phyloP scores from a whole-genome alignment of 1,140 invertebrate genomes.

The Eriosoma lanigerum region DNA sequence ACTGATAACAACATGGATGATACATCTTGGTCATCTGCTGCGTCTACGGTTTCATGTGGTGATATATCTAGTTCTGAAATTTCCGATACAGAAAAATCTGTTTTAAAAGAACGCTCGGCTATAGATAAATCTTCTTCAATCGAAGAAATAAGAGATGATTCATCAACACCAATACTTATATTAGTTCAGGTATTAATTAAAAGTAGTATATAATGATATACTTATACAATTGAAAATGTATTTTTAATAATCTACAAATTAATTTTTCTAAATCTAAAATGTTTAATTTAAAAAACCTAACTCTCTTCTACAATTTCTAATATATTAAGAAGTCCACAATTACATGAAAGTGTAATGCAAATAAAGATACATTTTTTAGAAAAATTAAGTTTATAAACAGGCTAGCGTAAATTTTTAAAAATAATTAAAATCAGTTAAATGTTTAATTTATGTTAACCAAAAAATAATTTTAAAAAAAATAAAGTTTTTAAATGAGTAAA shows the following conservation, averaged over 20 bases:
- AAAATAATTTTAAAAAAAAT: too few species aligned
- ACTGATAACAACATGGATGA: conserved; percentile 11
- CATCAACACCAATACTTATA: conserved; percentile 18
- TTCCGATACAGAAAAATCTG: conserved; percentile 18
- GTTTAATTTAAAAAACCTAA: neutral
- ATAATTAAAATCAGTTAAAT: too few species aligned
- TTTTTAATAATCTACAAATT: neutral
- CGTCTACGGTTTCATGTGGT: neutral
- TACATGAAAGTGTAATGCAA: too few species aligned
- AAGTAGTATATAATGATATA: neutral
- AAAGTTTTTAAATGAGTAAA: too few species aligned
- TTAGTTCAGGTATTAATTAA: conserved; percentile 18
- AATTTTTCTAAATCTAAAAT: neutral
- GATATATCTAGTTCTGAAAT: neutral
- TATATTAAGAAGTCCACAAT: too few species aligned
- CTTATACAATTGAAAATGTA: neutral
- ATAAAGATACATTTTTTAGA: too few species aligned
- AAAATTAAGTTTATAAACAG: too few species aligned
- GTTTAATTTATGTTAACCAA: too few species aligned
- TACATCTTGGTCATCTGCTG: conserved; percentile 5
- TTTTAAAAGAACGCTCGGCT: neutral
- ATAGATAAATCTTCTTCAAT: neutral
- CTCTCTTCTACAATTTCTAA: neutral
- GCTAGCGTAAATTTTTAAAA: too few species aligned
- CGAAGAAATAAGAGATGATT: neutral